Evolutionary conservation across 2,113 vertebrate genomes (phyloP), one percentile per base, ranked within the genome.

Genomic region (Narcine bancroftii): DNA sequence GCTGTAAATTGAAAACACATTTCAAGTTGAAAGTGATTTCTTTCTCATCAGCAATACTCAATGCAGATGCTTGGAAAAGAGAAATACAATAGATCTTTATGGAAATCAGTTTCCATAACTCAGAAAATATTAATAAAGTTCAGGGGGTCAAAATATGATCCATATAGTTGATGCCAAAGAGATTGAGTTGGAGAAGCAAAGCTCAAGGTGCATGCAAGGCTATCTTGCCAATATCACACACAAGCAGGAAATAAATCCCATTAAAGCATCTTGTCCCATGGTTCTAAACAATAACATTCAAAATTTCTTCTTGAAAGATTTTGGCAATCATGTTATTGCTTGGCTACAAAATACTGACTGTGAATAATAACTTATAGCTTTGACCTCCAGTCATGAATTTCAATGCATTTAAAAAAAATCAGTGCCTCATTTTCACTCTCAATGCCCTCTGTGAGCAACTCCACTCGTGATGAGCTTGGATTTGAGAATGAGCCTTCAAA

Each of bases 311-410:
- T 83, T 83, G 33, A 83, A 83, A 56, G 50, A 33, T 81, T 47
- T 19, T 9, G 26, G 24, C 21, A 29, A 15, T 83, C 13, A n/a
- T 50, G 26, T 81, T 11, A 56, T 29, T 83, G 13, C 50, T n/a
- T 47, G 79, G 29, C 50, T 56, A 83, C 29, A 26, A 39, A 76
- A 19, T 39, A 76, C 24, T 47, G 42, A 45, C 24, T 79, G 17
- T 42, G 50, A 56, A 50, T 56, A 83, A 47, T 21, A 42, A 79
- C 6, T 26, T 42, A 26, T 6, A 45, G 45, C 6, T 79, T 79
- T 79, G 76, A 53, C 2, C 79, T 83, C 79, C 79, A 81, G 45
- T 17, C 11, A 83, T 83, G 47, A 83, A 83, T 56, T 83, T 83
- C 50, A 83, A n/a, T 56, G 21, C 13, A 76, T 79, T 69, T 24